Evolutionary conservation across 2,113 vertebrate genomes (phyloP), one percentile per base, ranked within the genome.

Genomic region (Oxygymnocypris stewartii): DNA sequence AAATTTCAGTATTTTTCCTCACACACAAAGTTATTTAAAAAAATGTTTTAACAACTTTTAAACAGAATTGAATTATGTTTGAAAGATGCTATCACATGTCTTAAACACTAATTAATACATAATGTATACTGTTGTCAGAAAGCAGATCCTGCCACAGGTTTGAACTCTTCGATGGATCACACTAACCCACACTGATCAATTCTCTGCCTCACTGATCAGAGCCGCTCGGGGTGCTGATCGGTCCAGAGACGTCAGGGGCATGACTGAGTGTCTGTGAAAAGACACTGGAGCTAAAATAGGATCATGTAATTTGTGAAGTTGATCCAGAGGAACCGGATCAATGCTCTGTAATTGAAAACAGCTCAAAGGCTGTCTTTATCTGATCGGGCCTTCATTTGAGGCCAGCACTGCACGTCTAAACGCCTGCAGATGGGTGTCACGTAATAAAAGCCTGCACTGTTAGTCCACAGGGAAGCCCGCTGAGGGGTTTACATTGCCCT

Each of bases 311-410:
- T 86, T 87, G 42, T 44, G 75, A 79, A 82, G 81, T 79, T 89
- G 82, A 87, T 85, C 88, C 71, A 57, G 83, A 86, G 40, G 84
- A 87, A 84, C 75, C 9, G 71, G 81, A 89, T 85, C 80, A 89
- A 84, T 86, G 86, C 83, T 83, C 69, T 61, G 83, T 90, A 87
- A 89, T 88, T 90, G 89, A 88, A 90, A 84, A 84, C 40, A 57
- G 67, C 80, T 87, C 77, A 82, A 85, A 89, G 81, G 85, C 87
- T 69, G 69, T 86, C 83, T 87, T 89, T 87, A 90, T 87, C 89
- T 79, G 77, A 85, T 88, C 87, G 80, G 65, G 69, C 75, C 51
- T 79, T 18, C 59, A 78, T 88, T 42, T 44, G 73, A 51, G 37
- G 37, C 31, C 44, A 16, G 85, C 10, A 69, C 73, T 31, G 57